Evolutionary conservation across 2,888 invertebrate species (phyloP), one percentile per base, ranked within the genome.

Genomic region (Agrypnus murinus): DNA sequence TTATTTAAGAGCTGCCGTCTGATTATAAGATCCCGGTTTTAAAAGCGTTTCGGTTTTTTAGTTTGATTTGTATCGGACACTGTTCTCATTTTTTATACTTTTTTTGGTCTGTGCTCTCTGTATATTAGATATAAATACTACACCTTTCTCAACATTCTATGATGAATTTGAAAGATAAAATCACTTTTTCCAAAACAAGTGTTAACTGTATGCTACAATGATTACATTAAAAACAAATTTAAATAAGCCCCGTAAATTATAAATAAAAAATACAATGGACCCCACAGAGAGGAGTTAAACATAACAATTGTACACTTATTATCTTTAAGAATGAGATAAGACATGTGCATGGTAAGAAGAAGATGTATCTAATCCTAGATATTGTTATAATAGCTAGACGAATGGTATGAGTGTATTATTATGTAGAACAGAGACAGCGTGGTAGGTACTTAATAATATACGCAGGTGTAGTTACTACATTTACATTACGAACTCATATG

Each of bases 401-500:
- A 71, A 72, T 67, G 65, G 59, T 65, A 73, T 74, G 71, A 25
- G 77, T 75, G 77, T 82, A 80, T 81, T 82, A 81, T 80, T 80
- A 80, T 82, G 81, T 82, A 79, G 81, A 82, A 78, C 81, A 80
- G 79, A 66, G 55, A 74, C 74, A 71, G 69, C 60, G 74, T 72
- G 71, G 78, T 73, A 69, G 74, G 76, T 76, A 77, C 74, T 17
- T 45, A n/a, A n/a, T n/a, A n/a, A n/a, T n/a, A 45, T 58, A 73
- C 81, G 81, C 82, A 81, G 81, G 82, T 82, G 82, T 80, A 81
- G 76, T 73, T 70, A 58, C 70, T 65, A 76, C 77, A 82, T 81
- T 81, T 80, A 77, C 82, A 81, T 81, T 78, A 81, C 79, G 81
- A 82, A 79, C 79, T 80, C 80, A 77, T 80, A 81, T 81, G 80